Evolutionary conservation across 2,113 vertebrate species (phyloP), one percentile per base, ranked within the genome.

Genomic region (Embiotoca jacksoni): DNA sequence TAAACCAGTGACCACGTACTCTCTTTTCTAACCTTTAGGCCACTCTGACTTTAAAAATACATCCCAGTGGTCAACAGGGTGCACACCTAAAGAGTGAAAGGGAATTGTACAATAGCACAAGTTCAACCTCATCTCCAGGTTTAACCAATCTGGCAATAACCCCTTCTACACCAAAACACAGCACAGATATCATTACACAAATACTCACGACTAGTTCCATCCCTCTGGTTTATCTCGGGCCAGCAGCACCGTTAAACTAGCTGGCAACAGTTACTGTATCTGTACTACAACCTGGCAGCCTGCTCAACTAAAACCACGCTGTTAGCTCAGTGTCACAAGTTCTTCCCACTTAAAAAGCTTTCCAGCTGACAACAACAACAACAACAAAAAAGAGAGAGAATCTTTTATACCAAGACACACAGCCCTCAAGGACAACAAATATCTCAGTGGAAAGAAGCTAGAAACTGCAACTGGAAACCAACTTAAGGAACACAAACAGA

Each of bases 311-410:
- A 72, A 85, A 63, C 31, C 67, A 75, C 57, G 56, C n/a, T 44
- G 23, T 37, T 55, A 61, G 6, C 59, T 73, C 15, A 59, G 62
- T 76, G 67, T 83, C 80, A 85, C 80, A 71, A 82, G 71, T 56
- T 65, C 55, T 47, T 10, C 73, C 57, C 57, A 4, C 50, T 53
- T 23, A 79, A 80, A 67, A 65, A 55, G 5, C 14, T 31, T 32
- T 57, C 52, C 61, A 81, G 68, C 83, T 83, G 80, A 78, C 65
- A 4, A 13, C 46, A 15, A 57, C 14, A 37, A 60, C 54, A 30
- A n/a, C 30, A 31, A 50, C 23, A 44, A 46, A 8, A 4, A 62
- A 50, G 36, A 36, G 23, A 7, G 6, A 74, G 75, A 67, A 4
- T 56, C 31, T 54, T 39, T 23, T 23, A 50, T 4, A 72, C 31